Percentiles rank a stretch among this genome's conserved stretches.
Conservation (phyloP, 2,113 vertebrate genomes). For the Sander lucioperca region DNA sequence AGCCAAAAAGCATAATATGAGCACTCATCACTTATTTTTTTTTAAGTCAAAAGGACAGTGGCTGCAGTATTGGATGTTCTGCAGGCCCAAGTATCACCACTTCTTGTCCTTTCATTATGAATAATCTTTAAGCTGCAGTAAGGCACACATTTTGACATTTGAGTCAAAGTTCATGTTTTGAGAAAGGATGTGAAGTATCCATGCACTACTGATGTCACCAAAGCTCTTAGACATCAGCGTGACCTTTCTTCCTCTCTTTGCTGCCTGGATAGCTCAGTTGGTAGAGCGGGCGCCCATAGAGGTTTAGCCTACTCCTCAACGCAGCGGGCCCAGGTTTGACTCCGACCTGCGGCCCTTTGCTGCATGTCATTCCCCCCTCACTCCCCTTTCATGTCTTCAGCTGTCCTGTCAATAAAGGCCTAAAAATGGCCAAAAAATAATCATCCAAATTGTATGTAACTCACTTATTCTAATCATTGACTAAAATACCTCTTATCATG, state of each 20-base stretch:
- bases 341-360: no score
- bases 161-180: not conserved
- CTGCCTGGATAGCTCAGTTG: no score
- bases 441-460: not conserved
- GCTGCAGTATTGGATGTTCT: not conserved
- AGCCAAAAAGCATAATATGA: no score
- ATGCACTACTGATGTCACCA: not conserved
- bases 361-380: no score
- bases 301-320: no score
- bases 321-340: no score
- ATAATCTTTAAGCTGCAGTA: not conserved
- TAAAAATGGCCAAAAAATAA: no score
- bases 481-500: not conserved
- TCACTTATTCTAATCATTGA: not conserved
- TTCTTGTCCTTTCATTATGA: not conserved
- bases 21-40: not conserved
- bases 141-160: not conserved
- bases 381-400: no score
- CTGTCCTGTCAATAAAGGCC: no score
- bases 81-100: not conserved
- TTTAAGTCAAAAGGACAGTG: not conserved
- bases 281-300: no score
- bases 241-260: not conserved
- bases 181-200: not conserved
- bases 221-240: not conserved